These are phyloP conservation scores for Glaucopsyche alexis DNA, from an alignment of 2,888 invertebrate species.

Conservation along the genomic window DNA sequence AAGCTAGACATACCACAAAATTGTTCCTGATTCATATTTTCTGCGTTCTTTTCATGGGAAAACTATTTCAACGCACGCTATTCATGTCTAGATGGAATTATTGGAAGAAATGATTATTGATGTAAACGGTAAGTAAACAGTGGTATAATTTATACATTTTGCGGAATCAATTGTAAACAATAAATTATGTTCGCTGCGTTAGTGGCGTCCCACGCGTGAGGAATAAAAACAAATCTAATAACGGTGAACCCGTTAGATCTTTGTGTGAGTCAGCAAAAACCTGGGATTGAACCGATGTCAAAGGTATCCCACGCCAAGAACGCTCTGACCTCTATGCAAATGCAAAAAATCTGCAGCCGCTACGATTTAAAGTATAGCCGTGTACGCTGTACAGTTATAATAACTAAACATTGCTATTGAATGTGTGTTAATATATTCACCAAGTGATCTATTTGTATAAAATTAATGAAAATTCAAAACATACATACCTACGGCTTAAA, in stretches of 20 bases:
- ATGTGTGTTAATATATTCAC: conserved; percentile 16
- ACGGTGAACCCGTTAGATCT: conserved; percentile 45
- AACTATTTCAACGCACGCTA: conserved; percentile 22
- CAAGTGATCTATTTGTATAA: background rate
- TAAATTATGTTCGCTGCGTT: background rate
- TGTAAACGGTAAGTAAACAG: conserved; percentile 5
- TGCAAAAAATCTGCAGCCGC: conserved; percentile 39
- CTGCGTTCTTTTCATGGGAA: conserved; percentile 20
- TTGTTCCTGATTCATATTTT: conserved; percentile 18
- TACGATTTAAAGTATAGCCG: conserved; percentile 9
- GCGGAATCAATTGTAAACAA: conserved; percentile 15
- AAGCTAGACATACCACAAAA: conserved; percentile 21
- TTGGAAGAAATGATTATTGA: conserved; percentile 3
- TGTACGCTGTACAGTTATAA: conserved; percentile 17
- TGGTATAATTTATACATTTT: background rate
- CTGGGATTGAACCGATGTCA: conserved; percentile 48
- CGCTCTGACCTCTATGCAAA: conserved; percentile 55
- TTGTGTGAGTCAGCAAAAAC: conserved; percentile 48
- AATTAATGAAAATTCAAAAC: background rate
- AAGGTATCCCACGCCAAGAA: conserved; percentile 59
- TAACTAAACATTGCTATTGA: background rate
- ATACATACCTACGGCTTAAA: background rate
- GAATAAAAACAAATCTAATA: conserved; percentile 46
- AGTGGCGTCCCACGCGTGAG: background rate
- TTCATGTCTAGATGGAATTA: conserved; percentile 27